Evolutionary conservation across 1,140 invertebrate genomes (phyloP), one percentile per base, ranked within the genome.

Genomic region (Drosophila athabasca): DNA sequence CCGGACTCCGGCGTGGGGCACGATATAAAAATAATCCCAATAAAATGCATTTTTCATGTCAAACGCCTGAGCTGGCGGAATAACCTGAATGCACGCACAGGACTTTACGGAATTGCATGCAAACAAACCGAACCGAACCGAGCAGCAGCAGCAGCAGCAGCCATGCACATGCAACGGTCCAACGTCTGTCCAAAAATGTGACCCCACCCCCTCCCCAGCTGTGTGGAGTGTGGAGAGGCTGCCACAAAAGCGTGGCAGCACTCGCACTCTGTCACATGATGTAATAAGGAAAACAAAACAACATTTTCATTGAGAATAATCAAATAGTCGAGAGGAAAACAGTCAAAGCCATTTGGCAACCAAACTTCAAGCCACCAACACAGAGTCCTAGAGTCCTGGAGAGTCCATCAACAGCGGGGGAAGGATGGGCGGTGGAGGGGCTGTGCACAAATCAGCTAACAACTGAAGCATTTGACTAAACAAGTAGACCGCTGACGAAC

Each of bases 11-110:
- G 17, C 17, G n/a, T 19, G 17, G 58, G 44, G 49, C 64, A 84
- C 78, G 73, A 87, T 85, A 89, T 88, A 84, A 89, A 88, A 88
- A 88, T 88, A 88, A 88, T 88, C 84, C 83, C 84, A 79, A 89
- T 89, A 89, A 88, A 88, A 88, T 88, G 83, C 84, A 88, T 88
- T 88, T 88, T 88, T 88, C 83, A 88, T 88, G 83, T 88, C 84
- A 88, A 88, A 88, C 72, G 79, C 84, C 83, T 88, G 83, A 88
- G 83, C 83, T 70, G 83, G 61, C 66, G 83, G 83, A 88, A 88
- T 88, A 89, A 88, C 83, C 76, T 76, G 83, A 88, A 79, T 88
- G 83, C 83, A 88, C 83, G 83, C 84, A 89, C 83, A 88, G 83
- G 83, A 88, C 76, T 88, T 88, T 89, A 70, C 60, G 75, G 75